These are phyloP conservation scores for Entomyzon cyanotis DNA, from an alignment of 2,113 vertebrate species.

Conservation along the genomic window DNA sequence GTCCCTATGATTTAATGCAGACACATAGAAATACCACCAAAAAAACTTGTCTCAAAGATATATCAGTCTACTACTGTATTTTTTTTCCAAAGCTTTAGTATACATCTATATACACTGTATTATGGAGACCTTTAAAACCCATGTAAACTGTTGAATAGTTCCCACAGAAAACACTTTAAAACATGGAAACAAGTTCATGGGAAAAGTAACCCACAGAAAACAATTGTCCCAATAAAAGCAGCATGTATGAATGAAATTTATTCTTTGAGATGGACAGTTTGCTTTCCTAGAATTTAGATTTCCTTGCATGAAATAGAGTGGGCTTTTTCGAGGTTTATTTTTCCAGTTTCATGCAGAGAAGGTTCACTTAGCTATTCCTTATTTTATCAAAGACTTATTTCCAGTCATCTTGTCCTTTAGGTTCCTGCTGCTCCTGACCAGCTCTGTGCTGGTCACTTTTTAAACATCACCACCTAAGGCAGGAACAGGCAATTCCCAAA, in stretches of 20 bases:
- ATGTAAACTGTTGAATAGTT: not conserved
- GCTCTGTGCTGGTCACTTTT: not conserved
- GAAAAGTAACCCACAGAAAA: not conserved
- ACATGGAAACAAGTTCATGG: not conserved
- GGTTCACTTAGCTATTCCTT: not conserved
- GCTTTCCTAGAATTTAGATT: not conserved
- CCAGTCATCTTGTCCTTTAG: not conserved
- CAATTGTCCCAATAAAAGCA: not conserved
- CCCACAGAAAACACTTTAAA: not conserved
- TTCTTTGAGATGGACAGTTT: not conserved
- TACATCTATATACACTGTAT: not conserved
- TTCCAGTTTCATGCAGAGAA: not conserved
- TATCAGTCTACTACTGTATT: not conserved
- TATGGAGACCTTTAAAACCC: not conserved
- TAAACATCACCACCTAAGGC: not conserved
- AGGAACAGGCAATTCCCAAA: not conserved
- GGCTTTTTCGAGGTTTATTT: not conserved
- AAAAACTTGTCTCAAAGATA: not conserved
- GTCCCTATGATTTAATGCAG: not conserved
- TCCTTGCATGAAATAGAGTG: not conserved
- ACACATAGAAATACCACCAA: not conserved
- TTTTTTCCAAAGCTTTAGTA: not conserved
- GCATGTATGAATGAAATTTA: not conserved
- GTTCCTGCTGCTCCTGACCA: not conserved
- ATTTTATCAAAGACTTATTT: not conserved